These are phyloP conservation scores for Leptopilina myrica DNA, from an alignment of 2,888 invertebrate species.

Conservation along the genomic window DNA sequence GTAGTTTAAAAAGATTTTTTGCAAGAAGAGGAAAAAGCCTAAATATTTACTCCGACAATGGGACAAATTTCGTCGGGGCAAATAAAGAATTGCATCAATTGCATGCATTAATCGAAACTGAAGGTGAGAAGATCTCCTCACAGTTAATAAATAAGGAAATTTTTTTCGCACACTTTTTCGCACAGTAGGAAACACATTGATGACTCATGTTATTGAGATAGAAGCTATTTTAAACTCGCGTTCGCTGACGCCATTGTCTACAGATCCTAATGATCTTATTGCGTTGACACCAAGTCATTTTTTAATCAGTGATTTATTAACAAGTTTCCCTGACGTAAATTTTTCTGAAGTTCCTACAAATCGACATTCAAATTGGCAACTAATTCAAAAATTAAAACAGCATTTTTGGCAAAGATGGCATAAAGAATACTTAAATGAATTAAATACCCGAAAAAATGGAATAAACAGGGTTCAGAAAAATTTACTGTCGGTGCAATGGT, in stretches of 20 bases:
- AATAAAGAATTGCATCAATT: constrained; percentile 42
- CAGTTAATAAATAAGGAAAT: constrained; percentile 9
- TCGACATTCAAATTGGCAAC: constrained; percentile 22
- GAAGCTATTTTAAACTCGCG: constrained; percentile 57
- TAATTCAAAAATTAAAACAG: constrained; percentile 30
- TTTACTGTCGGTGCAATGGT: constrained; percentile 30
- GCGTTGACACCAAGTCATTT: constrained; percentile 58
- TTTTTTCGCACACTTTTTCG: constrained; percentile 26
- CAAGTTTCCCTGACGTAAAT: constrained; percentile 35
- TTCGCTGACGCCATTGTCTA: constrained; percentile 49
- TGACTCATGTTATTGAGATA: constrained; percentile 44
- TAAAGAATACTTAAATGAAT: constrained; percentile 39
- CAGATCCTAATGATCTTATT: constrained; percentile 54
- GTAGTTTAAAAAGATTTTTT: constrained; percentile 46
- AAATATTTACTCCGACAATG: constrained; percentile 61
- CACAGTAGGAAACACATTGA: constrained; percentile 16
- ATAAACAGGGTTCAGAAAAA: neutral
- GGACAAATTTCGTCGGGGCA: constrained; percentile 61
- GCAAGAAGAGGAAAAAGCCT: constrained; percentile 47
- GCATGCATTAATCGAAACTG: neutral
- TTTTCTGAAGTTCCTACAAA: constrained; percentile 16
- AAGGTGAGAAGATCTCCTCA: neutral
- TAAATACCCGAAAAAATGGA: constrained; percentile 12
- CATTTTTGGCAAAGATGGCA: constrained; percentile 40
- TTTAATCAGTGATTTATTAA: constrained; percentile 55